Conservation (phyloP, 2,113 vertebrate genomes). For the Numenius arquata region DNA sequence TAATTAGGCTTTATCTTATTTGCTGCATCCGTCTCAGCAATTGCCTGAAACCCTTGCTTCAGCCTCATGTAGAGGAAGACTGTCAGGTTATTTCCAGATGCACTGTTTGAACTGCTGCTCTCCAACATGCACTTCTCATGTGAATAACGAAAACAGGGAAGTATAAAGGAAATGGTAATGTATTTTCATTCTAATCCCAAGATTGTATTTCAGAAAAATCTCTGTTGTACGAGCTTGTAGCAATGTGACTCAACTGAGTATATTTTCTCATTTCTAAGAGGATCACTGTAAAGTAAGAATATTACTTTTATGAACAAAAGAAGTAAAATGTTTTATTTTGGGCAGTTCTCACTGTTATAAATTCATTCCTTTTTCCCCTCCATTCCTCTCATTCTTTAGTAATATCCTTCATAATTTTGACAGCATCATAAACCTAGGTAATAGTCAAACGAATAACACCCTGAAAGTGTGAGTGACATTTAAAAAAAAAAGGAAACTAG, state of each 20-base stretch:
- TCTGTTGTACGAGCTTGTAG: background rate
- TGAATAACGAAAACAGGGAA: background rate
- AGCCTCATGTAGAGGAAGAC: background rate
- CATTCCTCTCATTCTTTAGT: background rate
- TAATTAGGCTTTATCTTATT: background rate
- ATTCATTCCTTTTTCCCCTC: background rate
- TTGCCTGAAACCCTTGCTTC: background rate
- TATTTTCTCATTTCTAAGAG: background rate
- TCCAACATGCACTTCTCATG: background rate
- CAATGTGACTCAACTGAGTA: background rate
- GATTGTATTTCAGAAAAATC: background rate
- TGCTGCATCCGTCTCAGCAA: accelerated
- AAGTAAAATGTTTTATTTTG: background rate
- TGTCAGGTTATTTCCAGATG: background rate
- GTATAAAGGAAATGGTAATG: background rate
- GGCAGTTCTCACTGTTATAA: background rate
- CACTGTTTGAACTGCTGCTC: background rate
- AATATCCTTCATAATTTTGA: background rate
- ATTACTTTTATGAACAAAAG: background rate
- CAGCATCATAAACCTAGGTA: background rate
- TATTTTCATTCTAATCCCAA: background rate
- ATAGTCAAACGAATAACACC: background rate
- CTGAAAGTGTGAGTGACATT: background rate
- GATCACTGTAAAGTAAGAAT: background rate
- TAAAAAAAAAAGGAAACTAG: background rate